These are phyloP conservation scores for Physeter macrocephalus DNA, from an alignment of 2,113 vertebrate species.

Conservation along the genomic window DNA sequence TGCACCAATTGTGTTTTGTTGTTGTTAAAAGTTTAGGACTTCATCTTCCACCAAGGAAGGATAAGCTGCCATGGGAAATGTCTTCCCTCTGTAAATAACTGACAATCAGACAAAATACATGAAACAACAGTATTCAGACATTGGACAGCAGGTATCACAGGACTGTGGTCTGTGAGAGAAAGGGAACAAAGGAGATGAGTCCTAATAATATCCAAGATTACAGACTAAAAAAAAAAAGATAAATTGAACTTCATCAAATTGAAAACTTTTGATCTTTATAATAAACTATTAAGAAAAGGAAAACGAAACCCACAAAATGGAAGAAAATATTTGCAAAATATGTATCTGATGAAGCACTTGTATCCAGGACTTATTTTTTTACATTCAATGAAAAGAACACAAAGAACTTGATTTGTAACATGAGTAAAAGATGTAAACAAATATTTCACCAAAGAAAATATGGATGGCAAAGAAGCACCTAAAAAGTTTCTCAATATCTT, in stretches of 20 bases:
- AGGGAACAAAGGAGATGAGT: not conserved
- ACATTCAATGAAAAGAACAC: not conserved
- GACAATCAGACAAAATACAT: not conserved
- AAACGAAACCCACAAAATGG: not conserved
- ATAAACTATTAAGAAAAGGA: not conserved
- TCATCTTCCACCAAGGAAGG: not conserved
- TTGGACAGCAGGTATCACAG: not conserved
- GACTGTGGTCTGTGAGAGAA: not conserved
- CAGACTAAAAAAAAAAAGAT: not conserved
- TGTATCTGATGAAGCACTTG: not conserved
- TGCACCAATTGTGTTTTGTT: not conserved
- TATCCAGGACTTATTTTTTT: not conserved
- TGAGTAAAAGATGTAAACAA: not conserved
- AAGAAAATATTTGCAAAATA: not conserved
- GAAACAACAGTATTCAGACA: not conserved
- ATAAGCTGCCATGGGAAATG: not conserved
- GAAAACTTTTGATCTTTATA: not conserved
- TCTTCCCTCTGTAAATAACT: not conserved
- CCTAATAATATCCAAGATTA: not conserved
- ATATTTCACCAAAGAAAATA: not conserved
- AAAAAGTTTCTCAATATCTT: not conserved
- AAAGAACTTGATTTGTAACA: not conserved
- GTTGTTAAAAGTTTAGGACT: not conserved
- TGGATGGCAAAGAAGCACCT: not conserved
- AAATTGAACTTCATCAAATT: not conserved